Conservation (phyloP, 1,140 invertebrate genomes). For the Penaeus japonicus region DNA sequence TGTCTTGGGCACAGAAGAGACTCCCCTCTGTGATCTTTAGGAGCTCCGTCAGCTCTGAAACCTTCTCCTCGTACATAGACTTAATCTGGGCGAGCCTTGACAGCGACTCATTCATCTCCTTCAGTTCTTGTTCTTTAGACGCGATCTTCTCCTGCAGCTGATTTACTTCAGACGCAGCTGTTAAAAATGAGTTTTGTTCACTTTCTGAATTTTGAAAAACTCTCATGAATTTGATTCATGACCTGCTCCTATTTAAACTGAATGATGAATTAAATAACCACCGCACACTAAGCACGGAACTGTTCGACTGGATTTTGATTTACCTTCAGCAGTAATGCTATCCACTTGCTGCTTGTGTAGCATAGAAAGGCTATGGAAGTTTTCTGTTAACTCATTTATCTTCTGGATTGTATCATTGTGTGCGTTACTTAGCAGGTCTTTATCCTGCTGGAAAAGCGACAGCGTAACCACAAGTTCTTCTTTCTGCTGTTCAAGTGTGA, state of each 20-base stretch:
- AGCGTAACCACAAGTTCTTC: background rate
- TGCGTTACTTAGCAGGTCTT: background rate
- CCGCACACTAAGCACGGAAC: too few species aligned
- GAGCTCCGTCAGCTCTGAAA: too few species aligned
- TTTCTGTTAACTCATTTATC: background rate
- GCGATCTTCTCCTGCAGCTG: background rate
- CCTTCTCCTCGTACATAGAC: too few species aligned
- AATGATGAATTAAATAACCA: too few species aligned
- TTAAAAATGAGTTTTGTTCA: background rate
- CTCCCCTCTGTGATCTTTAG: too few species aligned
- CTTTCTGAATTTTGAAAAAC: background rate
- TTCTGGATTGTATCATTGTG: background rate
- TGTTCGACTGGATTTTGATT: too few species aligned
- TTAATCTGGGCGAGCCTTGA: too few species aligned
- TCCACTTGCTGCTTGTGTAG: background rate
- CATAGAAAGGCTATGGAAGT: background rate
- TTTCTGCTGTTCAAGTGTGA: background rate
- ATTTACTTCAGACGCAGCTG: too few species aligned
- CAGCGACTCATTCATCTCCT: background rate
- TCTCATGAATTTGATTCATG: background rate
- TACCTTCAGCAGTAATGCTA: background rate
- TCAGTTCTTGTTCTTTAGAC: constrained; percentile 9
- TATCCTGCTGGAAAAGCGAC: background rate
- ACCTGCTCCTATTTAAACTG: too few species aligned
- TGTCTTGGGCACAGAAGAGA: too few species aligned